Evolutionary conservation across 2,113 vertebrate species (phyloP).

Genomic region (Felis chaus): DNA sequence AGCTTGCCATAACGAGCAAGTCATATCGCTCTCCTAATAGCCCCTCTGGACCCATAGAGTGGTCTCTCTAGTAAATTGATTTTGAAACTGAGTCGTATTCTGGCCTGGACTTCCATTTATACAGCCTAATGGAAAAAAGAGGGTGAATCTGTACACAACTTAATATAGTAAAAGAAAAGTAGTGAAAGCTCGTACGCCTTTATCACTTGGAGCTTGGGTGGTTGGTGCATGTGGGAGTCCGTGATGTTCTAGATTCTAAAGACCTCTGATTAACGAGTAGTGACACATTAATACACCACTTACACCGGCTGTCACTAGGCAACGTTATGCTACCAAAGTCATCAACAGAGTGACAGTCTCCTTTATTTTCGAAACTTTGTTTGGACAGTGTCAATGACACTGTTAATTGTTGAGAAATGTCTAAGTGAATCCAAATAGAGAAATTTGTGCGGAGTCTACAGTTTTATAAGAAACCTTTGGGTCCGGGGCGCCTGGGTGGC

Average conservation of each 20-base stretch:
- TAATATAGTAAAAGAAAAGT: background rate
- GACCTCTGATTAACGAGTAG: constrained; percentile 53
- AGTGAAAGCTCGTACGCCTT: background rate
- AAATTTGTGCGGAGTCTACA: background rate
- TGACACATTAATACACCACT: background rate
- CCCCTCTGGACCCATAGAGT: background rate
- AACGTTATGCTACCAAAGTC: constrained; percentile 23
- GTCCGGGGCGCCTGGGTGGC: background rate
- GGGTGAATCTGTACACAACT: background rate
- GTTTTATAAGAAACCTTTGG: background rate
- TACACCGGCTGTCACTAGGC: constrained; percentile 19
- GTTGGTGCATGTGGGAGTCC: constrained; percentile 39
- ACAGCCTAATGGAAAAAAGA: constrained; percentile 27
- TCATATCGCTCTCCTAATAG: background rate
- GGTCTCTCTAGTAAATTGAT: constrained; percentile 55
- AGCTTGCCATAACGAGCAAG: background rate
- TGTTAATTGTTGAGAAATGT: background rate
- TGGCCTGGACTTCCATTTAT: constrained; percentile 44
- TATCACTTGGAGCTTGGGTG: background rate
- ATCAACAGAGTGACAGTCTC: constrained; percentile 23
- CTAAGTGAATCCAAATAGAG: background rate
- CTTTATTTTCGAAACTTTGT: constrained; percentile 51
- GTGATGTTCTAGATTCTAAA: constrained; percentile 25
- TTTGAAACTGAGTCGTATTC: constrained; percentile 59
- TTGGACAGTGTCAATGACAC: constrained; percentile 22